Evolutionary conservation across 2,797 vertebrate genomes (phyloP).

Genomic region (Pipistrellus kuhlii): DNA sequence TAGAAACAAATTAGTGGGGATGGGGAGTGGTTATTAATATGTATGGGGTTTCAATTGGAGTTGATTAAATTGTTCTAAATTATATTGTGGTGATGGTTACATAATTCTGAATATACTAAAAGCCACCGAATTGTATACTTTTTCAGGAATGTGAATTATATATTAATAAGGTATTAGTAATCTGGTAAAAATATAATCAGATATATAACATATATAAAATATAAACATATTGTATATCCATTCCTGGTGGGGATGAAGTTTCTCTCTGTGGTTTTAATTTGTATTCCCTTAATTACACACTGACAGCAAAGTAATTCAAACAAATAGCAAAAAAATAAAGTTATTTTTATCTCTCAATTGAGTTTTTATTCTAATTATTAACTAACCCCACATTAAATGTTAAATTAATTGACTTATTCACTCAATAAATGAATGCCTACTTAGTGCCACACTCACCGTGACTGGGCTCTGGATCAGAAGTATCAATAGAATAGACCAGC

Average conservation of each 20-base stretch:
- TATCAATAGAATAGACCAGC: background rate
- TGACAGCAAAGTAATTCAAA: slow-evolving; percentile 53
- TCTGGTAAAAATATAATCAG: background rate
- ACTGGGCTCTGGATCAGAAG: background rate
- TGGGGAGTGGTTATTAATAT: background rate
- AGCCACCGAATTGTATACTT: background rate
- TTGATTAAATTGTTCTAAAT: background rate
- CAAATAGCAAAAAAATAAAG: background rate
- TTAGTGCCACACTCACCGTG: background rate
- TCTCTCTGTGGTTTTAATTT: too few species aligned
- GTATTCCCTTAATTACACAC: too few species aligned
- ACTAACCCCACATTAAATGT: background rate
- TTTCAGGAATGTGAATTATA: background rate
- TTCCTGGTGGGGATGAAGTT: too few species aligned
- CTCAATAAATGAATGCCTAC: background rate
- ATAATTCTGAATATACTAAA: background rate
- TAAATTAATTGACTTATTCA: background rate
- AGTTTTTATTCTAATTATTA: background rate
- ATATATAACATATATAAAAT: too few species aligned
- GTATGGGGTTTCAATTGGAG: background rate
- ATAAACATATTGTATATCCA: too few species aligned
- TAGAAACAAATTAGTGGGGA: background rate
- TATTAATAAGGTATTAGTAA: background rate
- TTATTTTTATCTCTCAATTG: background rate
- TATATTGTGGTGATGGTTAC: background rate